Conservation (phyloP, 2,113 vertebrate species). For the Paradoxurus hermaphroditus region DNA sequence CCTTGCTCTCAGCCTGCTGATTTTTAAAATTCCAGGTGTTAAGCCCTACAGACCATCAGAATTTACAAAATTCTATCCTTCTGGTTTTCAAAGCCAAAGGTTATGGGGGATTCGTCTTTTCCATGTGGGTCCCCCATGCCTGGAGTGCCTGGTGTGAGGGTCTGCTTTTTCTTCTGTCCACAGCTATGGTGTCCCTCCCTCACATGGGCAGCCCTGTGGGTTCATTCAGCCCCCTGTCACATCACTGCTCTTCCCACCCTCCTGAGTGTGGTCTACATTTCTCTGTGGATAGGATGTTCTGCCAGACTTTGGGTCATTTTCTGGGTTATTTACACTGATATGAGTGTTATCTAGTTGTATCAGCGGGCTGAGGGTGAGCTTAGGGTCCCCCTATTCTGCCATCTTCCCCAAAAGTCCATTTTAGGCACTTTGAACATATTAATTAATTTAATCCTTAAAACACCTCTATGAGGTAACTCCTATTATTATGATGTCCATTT, state of each 20-base stretch:
- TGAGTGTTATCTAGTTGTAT: background rate
- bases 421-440: background rate
- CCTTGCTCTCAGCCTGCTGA: background rate
- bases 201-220: background rate
- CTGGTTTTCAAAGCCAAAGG: background rate
- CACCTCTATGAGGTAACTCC: background rate
- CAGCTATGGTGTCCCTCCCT: background rate
- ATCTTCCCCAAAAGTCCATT: background rate
- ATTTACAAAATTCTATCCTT: background rate
- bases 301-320: background rate
- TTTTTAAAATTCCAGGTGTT: background rate
- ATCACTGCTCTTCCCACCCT: background rate
- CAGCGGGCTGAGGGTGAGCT: background rate
- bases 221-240: background rate
- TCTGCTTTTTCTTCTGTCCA: background rate
- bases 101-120: background rate
- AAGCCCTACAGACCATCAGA: background rate
- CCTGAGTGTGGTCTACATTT: background rate
- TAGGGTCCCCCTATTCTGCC: background rate
- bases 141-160: background rate
- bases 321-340: background rate
- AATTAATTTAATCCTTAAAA: background rate
- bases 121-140: background rate
- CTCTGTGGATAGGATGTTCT: background rate
- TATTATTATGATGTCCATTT: background rate